These are phyloP conservation scores for Leptinotarsa undecemlineata DNA, from an alignment of 1,140 invertebrate species.

Conservation along the genomic window DNA sequence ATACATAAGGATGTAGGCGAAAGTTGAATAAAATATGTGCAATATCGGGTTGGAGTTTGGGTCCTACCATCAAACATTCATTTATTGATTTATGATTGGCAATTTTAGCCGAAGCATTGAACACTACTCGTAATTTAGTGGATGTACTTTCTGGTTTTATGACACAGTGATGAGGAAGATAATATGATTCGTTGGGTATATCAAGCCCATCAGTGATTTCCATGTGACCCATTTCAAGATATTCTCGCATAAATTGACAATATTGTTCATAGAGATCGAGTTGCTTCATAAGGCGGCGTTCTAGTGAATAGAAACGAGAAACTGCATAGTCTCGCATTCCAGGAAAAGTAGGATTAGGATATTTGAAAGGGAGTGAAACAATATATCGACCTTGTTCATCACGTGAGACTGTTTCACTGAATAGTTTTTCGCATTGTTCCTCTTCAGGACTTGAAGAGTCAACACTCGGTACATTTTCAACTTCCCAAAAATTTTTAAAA, in stretches of 20 bases:
- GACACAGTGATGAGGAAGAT: conserved; percentile 39
- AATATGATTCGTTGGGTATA: background rate
- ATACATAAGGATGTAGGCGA: conserved; percentile 44
- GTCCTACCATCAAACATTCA: conserved; percentile 47
- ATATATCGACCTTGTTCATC: conserved; percentile 19
- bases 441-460: background rate
- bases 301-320: background rate
- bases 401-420: background rate
- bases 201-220: background rate
- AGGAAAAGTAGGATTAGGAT: background rate
- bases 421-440: conserved; percentile 21
- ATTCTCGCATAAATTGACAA: background rate
- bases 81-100: conserved; percentile 24
- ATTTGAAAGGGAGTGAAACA: conserved; percentile 21
- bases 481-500: conserved; percentile 20
- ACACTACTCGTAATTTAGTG: conserved; percentile 34
- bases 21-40: conserved; percentile 50
- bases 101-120: conserved; percentile 30
- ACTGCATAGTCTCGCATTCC: conserved; percentile 5
- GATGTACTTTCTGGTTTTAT: conserved; percentile 38
- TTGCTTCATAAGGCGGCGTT: background rate
- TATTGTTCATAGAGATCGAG: background rate
- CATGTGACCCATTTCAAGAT: background rate
- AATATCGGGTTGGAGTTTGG: conserved; percentile 26
- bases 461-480: conserved; percentile 19